Base-by-base conservation (phyloP, 2,888 invertebrate genomes). In the Lathronympha strigana region DNA sequence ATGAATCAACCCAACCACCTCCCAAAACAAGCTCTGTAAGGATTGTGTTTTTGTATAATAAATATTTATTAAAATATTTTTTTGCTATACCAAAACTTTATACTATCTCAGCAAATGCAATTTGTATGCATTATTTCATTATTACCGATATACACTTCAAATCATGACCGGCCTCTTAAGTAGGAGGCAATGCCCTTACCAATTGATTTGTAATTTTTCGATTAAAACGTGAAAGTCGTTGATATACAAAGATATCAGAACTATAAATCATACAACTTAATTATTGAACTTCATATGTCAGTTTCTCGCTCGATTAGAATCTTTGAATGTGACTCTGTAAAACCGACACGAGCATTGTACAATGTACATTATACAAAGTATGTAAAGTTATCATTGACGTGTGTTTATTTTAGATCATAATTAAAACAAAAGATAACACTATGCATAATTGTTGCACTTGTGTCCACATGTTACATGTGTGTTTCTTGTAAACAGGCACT, bases 381-480 rank as follows among this genome's bases (percentile, higher is more conserved):
- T 36, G 36, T 6, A 23, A n/a, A 28, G 21, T 51, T 13, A 55
- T 38, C 28, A 55, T 43, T 57, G 28, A 43, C 17, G 55, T 40
- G 45, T 36, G 15, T 15, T 31, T 17, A 36, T 25, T 43, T 17
- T 45, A 21, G 31, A 45, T 19, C 28, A 43, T 33, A 31, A 31
- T 5, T 57, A 21, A 45, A 60, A 23, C 21, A 11, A 36, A 23
- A 49, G 58, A 23, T 33, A 33, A 36, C 23, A 55, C 1, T 5
- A 40, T 43, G 15, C 15, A 49, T 49, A 40, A 38, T 2, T 2
- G 9, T n/a, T 11, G 23, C 28, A 40, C 47, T 36, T 21, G 49
- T 47, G 49, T 23, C 31, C 17, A 36, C 23, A 47, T 6, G 17
- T 45, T 21, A n/a, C 23, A 2, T n/a, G 23, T 47, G n/a, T 8